phyloP scores from a whole-genome alignment of 1,140 invertebrate species.

The Zaprionus camerounensis region DNA sequence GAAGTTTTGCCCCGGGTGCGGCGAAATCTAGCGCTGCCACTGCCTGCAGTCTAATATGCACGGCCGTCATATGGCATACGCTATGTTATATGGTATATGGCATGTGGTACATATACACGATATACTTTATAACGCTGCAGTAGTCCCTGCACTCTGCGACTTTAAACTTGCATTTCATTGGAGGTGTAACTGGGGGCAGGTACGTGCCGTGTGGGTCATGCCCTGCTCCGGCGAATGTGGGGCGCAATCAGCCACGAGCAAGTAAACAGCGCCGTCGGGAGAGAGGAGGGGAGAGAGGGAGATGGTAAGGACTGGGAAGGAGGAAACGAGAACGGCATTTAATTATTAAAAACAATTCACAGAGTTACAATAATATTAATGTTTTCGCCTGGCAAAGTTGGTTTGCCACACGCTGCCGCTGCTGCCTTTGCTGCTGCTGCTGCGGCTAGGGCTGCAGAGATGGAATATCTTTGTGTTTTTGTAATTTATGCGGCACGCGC shows the following conservation, averaged over 20 bases:
- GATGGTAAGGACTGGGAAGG: not conserved
- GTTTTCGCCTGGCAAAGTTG: constrained; percentile 5
- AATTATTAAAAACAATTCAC: constrained; percentile 64
- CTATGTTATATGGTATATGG: too few relatives aligned
- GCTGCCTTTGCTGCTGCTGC: not conserved
- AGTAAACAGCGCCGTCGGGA: not conserved
- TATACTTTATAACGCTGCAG: not conserved
- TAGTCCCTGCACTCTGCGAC: not conserved
- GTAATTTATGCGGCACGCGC: constrained; percentile 52
- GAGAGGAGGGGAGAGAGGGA: not conserved
- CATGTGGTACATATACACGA: too few relatives aligned
- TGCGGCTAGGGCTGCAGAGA: not conserved
- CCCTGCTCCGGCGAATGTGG: not conserved
- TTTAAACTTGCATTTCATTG: not conserved
- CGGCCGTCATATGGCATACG: too few relatives aligned
- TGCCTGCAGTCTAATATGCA: too few relatives aligned
- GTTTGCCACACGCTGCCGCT: not conserved
- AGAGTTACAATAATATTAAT: constrained; percentile 17
- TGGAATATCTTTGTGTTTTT: constrained; percentile 8
- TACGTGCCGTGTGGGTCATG: not conserved
- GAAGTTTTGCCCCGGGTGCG: too few relatives aligned
- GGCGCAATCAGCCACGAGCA: not conserved
- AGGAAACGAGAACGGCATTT: constrained; percentile 35
- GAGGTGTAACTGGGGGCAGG: not conserved
- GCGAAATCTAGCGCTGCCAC: too few relatives aligned